Conservation (phyloP, 2,888 invertebrate genomes). For the Thecophora atra region DNA sequence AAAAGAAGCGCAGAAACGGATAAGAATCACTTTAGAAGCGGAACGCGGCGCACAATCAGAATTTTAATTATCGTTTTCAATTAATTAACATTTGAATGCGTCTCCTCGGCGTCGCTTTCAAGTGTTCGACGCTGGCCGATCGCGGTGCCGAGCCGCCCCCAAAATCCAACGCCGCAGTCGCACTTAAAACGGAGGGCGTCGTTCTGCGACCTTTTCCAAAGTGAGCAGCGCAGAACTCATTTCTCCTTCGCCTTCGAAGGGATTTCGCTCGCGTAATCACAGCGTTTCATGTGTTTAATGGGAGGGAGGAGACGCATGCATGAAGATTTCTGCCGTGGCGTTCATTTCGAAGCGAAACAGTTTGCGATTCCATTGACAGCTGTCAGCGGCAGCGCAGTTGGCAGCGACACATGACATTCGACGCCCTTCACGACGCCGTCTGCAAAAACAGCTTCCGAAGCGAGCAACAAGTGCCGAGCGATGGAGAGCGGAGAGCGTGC, state of each 20-base stretch:
- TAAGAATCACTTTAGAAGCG: too few relatives aligned
- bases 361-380: slow-evolving; percentile 12
- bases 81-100: slow-evolving; percentile 52
- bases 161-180: not conserved
- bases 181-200: not conserved
- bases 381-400: not conserved
- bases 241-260: not conserved
- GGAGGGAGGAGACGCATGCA: not conserved
- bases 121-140: slow-evolving; percentile 20
- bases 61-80: slow-evolving; percentile 62
- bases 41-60: slow-evolving; percentile 50
- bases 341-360: not conserved
- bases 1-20: too few relatives aligned
- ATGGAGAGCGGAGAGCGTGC: not conserved
- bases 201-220: not conserved
- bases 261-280: not conserved
- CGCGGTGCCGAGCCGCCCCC: not conserved
- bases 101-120: slow-evolving; percentile 30
- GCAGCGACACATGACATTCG: not conserved
- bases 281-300: not conserved
- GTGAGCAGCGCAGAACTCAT: too few relatives aligned
- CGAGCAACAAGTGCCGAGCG: not conserved
- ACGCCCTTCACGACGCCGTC: too few relatives aligned
- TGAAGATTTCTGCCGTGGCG: not conserved
- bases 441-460: too few relatives aligned